Base-by-base conservation (phyloP, 2,888 invertebrate species). In the Trissolcus brochymenae region DNA sequence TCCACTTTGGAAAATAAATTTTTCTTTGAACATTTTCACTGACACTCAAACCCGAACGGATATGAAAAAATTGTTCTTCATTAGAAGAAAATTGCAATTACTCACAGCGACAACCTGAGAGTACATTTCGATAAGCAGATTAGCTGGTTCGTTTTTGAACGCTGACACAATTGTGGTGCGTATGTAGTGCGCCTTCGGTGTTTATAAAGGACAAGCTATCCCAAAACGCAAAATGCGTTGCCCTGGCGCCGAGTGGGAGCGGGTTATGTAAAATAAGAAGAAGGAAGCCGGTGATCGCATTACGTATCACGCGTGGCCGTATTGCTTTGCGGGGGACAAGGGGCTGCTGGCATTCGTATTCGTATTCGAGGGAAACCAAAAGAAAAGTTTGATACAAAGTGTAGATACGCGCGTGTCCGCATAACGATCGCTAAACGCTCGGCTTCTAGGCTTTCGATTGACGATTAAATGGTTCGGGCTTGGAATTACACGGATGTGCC, bases 171-270 rank as follows among this genome's bases (percentile, higher is more conserved):
- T 86, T 87, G 86, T 88, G 88, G 79, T 55, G 55, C 82, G 85
- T 82, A 81, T 79, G 66, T 78, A 79, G 81, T 80, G 79, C 83
- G 81, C 81, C 83, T 81, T 83, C 86, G 19, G 85, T 84, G 86
- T 84, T 88, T 88, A 88, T 88, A 88, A 88, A 88, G 88, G 85
- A 85, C 83, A 81, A 79, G 77, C 81, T 80, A 82, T 83, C 80
- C 82, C 86, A 86, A 88, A 87, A 87, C 82, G 84, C 84, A 84
- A 83, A 83, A 82, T 78, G 76, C 57, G 65, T 62, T 67, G 53
- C 61, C 59, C 65, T 49, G 75, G 82, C 82, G 85, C 82, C 84
- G 85, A 84, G 64, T 67, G 74, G 85, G 84, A 55, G 67, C 68
- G 21, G 78, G 82, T 87, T 87, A 85, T 81, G 84, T 87, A 87